Conservation (phyloP, 2,113 vertebrate species). For the Alaudala cheleensis region DNA sequence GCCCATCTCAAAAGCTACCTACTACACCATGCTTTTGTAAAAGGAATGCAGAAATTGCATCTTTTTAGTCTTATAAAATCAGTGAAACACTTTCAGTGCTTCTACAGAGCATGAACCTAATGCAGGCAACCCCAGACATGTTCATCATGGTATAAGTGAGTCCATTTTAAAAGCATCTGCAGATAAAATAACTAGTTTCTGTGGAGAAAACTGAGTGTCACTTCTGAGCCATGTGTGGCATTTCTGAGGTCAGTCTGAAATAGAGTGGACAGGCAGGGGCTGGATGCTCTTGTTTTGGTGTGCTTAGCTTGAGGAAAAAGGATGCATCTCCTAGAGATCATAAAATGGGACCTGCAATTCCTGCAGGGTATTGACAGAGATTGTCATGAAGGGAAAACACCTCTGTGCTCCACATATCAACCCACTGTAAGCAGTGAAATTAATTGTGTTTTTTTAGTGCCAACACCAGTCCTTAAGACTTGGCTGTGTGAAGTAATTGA, state of each 20-base stretch:
- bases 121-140: not conserved
- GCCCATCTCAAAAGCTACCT: not conserved
- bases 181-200: not conserved
- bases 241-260: not conserved
- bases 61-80: not conserved
- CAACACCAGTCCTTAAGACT: not conserved
- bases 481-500: not conserved
- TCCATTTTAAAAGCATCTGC: not conserved
- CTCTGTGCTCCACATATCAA: not conserved
- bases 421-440: not conserved
- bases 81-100: not conserved
- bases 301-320: not conserved
- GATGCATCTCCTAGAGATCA: not conserved
- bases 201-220: not conserved
- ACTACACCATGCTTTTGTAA: not conserved
- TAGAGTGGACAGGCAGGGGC: not conserved
- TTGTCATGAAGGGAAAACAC: not conserved
- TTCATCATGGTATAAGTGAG: fast-evolving
- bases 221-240: not conserved
- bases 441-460: not conserved
- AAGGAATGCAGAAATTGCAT: not conserved
- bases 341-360: not conserved
- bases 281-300: not conserved
- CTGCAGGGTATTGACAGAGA: not conserved
- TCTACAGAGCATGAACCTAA: not conserved